Evolutionary conservation across 2,888 invertebrate genomes (phyloP), one percentile per base, ranked within the genome.

Genomic region (Carterocephalus palaemon): DNA sequence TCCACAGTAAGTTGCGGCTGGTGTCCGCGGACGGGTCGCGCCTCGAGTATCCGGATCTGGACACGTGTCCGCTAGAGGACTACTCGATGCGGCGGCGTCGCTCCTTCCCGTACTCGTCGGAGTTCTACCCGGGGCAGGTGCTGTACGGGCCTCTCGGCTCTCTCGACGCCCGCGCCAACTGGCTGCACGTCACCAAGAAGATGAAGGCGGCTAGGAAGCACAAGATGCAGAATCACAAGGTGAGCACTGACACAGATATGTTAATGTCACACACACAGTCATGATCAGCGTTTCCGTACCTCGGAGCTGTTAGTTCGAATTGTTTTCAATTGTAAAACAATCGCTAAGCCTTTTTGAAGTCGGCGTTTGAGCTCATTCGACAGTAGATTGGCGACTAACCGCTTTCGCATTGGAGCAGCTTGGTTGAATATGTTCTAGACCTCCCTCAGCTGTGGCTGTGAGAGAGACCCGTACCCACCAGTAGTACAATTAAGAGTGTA

Each of bases 161-260:
- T 28, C 81, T 96, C 45, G 93, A 94, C 59, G 92, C 90, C 50
- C 36, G 43, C 9, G 93, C 94, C 1, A 92, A 92, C 64, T 95
- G 97, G 94, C 83, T 96, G 12, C 89, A 92, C 46, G 89, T 92
- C 53, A 91, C 93, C 4, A 92, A 93, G 70, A 90, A 92, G 51
- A 90, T 94, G 89, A 92, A 92, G 64, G 80, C 83, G 7, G 89
- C 88, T 20, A 82, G 88, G 55, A 90, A 89, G 64, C 88, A 89
- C 38, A 90, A 89, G 59, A 86, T 86, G 72, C 80, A 89, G 51
- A 86, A 88, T 54, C 85, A 88, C 54, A 89, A 89, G 79, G 89
- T 53, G 52, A 51, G 23, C 39, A 28, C 26, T 24, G n/a, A n/a
- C n/a, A n/a, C n/a, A n/a, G n/a, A n/a, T n/a, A n/a, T n/a, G n/a